Percentiles rank a stretch among this genome's conserved stretches.
Evolutionary conservation across 1,140 invertebrate species (phyloP).

Genomic region (Campoletis sonorensis): DNA sequence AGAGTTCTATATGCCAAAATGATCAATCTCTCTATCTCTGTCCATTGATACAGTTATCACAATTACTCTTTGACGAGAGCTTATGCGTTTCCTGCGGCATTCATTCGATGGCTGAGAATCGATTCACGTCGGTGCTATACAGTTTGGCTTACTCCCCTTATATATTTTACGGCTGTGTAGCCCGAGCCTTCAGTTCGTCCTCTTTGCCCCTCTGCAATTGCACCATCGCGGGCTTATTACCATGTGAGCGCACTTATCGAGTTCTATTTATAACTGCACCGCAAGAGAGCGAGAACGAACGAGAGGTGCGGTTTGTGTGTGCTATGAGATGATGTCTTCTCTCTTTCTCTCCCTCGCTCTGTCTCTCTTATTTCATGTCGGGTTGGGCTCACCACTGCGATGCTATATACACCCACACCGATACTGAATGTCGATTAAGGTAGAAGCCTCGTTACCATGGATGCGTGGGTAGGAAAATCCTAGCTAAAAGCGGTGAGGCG

Average conservation of each 20-base stretch:
- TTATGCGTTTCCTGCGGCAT: constrained; percentile 22
- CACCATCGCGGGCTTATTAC: constrained; percentile 35
- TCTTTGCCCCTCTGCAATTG: constrained; percentile 18
- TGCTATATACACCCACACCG: constrained; percentile 43
- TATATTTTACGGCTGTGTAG: constrained; percentile 6
- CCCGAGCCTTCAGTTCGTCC: background rate
- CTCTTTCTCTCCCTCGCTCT: constrained; percentile 8
- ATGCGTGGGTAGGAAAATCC: too few relatives aligned
- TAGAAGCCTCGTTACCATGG: constrained; percentile 43
- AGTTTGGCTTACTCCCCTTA: background rate
- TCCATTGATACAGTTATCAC: too few relatives aligned
- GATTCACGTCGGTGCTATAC: background rate
- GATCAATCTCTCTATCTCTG: too few relatives aligned
- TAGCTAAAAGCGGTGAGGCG: background rate
- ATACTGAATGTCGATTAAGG: constrained; percentile 53
- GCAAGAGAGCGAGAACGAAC: constrained; percentile 29
- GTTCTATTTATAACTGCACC: constrained; percentile 41
- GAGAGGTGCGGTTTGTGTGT: constrained; percentile 38
- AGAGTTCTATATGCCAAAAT: too few relatives aligned
- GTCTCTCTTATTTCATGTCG: background rate
- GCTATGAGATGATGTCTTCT: background rate
- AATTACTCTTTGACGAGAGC: too few relatives aligned
- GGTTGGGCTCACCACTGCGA: constrained; percentile 49
- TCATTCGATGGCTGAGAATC: background rate
- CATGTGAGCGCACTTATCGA: constrained; percentile 41